These are phyloP conservation scores for Lepus timidus DNA, from an alignment of 2,113 vertebrate genomes.

Conservation along the genomic window DNA sequence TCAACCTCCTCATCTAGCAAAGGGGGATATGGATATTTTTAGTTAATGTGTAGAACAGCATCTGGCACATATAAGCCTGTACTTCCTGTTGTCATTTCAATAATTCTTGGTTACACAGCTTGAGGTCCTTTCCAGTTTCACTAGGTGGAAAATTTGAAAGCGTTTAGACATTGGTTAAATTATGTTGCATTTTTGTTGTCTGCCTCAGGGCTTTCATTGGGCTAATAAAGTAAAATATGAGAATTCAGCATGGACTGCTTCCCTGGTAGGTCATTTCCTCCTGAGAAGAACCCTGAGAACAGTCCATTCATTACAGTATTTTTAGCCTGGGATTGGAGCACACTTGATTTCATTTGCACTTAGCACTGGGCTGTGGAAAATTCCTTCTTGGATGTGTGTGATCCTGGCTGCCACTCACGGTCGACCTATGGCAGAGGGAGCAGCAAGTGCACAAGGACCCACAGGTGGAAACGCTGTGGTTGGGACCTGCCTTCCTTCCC, in stretches of 20 bases:
- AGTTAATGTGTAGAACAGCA: not conserved
- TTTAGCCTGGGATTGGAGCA: conserved; percentile 19
- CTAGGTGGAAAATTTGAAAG: conserved; percentile 39
- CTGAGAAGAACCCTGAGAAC: conserved; percentile 25
- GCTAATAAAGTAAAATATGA: conserved; percentile 45
- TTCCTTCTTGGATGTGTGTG: not conserved
- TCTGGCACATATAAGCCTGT: not conserved
- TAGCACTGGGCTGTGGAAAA: conserved; percentile 38
- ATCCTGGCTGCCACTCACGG: not conserved
- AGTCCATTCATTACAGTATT: conserved; percentile 22
- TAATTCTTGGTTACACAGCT: not conserved
- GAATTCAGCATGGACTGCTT: not conserved
- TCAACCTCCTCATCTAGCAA: not conserved
- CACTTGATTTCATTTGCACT: conserved; percentile 46
- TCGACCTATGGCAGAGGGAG: not conserved
- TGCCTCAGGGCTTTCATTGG: not conserved
- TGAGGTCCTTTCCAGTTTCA: conserved; percentile 47
- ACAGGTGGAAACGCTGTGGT: not conserved
- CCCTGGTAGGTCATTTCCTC: conserved; percentile 59
- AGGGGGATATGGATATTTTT: not conserved
- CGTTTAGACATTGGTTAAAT: conserved; percentile 39
- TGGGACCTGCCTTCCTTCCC: not conserved
- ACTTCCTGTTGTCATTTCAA: not conserved
- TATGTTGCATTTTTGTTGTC: conserved; percentile 26
- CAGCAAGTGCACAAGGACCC: not conserved